Conservation (phyloP, 37 sponge, comb jelly and placozoan species). For the Geodia barretti region DNA sequence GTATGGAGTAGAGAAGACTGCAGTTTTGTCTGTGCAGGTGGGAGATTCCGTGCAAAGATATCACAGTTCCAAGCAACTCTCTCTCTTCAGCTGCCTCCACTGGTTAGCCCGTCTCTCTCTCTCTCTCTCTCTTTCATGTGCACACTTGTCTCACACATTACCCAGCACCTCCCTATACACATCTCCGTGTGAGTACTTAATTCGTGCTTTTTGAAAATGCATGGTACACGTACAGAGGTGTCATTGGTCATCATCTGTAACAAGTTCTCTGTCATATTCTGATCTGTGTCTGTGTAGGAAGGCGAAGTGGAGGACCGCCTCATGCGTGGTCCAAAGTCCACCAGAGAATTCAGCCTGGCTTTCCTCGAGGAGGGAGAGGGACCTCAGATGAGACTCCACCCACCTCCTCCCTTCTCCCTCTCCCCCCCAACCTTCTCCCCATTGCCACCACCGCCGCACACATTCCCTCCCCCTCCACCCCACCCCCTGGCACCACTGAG, state of each 20-base stretch:
- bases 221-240: too few relatives aligned
- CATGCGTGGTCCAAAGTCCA: background rate
- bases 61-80: background rate
- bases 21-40: constrained; percentile 2
- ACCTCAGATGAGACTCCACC: background rate
- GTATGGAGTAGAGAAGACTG: background rate
- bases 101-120: background rate
- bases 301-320: background rate
- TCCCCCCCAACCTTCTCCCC: background rate
- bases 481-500: background rate
- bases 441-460: background rate
- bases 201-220: too few relatives aligned
- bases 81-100: background rate
- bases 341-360: background rate
- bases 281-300: background rate
- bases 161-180: background rate
- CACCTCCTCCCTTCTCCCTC: background rate
- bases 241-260: too few relatives aligned
- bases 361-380: background rate
- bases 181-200: too few relatives aligned
- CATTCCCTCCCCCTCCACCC: background rate
- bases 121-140: too few relatives aligned
- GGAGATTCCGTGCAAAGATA: constrained; percentile 23
- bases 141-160: too few relatives aligned
- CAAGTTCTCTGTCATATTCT: too few relatives aligned